These are phyloP conservation scores for Cryptus viduatorius DNA, from an alignment of 2,888 invertebrate genomes.

Conservation along the genomic window DNA sequence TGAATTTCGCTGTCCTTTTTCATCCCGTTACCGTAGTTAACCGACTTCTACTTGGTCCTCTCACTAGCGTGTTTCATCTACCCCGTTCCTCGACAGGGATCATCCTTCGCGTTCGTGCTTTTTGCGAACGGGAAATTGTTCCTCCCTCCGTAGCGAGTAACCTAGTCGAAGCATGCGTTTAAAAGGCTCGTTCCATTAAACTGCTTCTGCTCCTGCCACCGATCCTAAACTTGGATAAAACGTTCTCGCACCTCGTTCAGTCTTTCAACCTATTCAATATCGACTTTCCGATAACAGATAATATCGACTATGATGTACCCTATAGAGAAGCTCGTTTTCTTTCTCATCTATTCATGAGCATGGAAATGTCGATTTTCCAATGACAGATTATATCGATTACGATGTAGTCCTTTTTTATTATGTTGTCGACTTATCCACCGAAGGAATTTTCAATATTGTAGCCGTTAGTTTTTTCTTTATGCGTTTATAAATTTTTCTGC, in stretches of 20 bases:
- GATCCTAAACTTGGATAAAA: conserved; percentile 6
- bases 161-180: background rate
- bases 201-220: background rate
- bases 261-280: background rate
- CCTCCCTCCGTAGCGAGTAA: background rate
- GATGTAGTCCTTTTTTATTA: background rate
- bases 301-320: background rate
- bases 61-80: background rate
- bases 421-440: background rate
- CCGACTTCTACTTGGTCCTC: background rate
- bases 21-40: background rate
- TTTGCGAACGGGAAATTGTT: background rate
- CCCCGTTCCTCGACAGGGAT: background rate
- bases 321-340: background rate
- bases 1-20: background rate
- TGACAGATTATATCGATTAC: conserved; percentile 15
- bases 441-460: background rate
- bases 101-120: background rate
- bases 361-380: background rate
- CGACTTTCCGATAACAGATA: conserved; percentile 7
- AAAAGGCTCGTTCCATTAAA: background rate
- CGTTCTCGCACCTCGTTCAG: background rate
- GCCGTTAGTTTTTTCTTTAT: background rate
- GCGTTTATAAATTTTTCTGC: background rate
- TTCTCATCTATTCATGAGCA: conserved; percentile 1